Base-by-base conservation (phyloP, 1,140 invertebrate genomes). In the Diorhabda sublineata region DNA sequence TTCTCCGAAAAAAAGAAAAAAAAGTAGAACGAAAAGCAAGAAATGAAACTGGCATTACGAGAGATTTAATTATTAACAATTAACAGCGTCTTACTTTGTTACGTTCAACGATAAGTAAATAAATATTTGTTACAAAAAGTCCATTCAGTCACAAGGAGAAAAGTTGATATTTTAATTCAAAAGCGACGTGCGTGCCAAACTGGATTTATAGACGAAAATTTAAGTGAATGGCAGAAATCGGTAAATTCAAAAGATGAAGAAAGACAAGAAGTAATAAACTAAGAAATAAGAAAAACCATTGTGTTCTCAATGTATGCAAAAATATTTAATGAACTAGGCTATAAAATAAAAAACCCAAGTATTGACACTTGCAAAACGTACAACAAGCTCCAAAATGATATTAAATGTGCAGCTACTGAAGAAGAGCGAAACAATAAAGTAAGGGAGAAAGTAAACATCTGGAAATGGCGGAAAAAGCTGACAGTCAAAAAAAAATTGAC, bases 131-230 rank as follows among this genome's bases (percentile, higher is more conserved):
- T 56, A 2, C 52, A 56, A 56, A 56, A 56, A 56, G 52, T 56
- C 52, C 52, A 56, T 56, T 56, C n/a, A n/a, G 52, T 56, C 52
- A 56, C 52, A 56, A 56, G 52, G 52, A n/a, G 52, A 56, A 56
- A 56, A 56, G 52, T 56, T 56, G 52, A 56, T 56, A 56, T 56
- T 56, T 56, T 56, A 56, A 56, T 56, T 56, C 52, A 56, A 56
- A 56, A 56, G 52, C 52, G 52, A 56, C 52, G 52, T 2, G 52
- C 52, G 52, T 56, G 52, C 52, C 52, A 56, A 56, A 56, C 52
- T 56, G 52, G 52, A 56, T 56, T 56, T 56, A 56, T 56, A 56
- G 52, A 56, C 1, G 52, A 56, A 56, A 56, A 56, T 56, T 56
- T 56, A 56, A 56, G 52, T 56, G 52, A n/a, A 56, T n/a, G 52